These are phyloP conservation scores for Scelioninae gen. 1 DNA, from an alignment of 2,888 invertebrate genomes.

Conservation along the genomic window DNA sequence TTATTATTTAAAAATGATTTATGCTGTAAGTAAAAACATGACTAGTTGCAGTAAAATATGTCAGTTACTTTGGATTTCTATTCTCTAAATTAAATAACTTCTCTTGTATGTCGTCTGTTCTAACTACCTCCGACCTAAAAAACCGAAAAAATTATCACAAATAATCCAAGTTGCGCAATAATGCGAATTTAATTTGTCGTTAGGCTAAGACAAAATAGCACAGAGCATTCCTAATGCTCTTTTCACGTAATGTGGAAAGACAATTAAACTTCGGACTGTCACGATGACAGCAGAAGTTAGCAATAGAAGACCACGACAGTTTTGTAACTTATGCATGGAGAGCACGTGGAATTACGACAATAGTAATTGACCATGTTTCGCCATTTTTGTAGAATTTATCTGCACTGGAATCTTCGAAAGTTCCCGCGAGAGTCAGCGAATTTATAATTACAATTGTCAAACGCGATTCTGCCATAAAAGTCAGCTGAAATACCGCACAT, in stretches of 20 bases:
- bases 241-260: constrained; percentile 32
- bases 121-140: no score
- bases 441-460: constrained; percentile 44
- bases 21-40: no score
- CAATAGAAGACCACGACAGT: constrained; percentile 38
- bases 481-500: constrained; percentile 19
- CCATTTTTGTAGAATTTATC: constrained; percentile 41
- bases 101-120: no score
- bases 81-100: no score
- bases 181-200: constrained; percentile 24
- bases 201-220: constrained; percentile 3
- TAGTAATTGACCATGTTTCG: constrained; percentile 55
- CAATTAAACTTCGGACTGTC: constrained; percentile 36
- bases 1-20: no score
- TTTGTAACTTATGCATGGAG: constrained; percentile 48
- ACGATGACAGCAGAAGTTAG: constrained; percentile 26
- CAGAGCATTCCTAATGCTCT: constrained; percentile 31
- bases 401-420: constrained; percentile 32
- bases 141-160: neutral
- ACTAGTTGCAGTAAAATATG: no score
- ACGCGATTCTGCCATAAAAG: constrained; percentile 19
- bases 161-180: constrained; percentile 3
- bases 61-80: no score
- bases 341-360: constrained; percentile 35
- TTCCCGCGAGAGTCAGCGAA: constrained; percentile 11